These are phyloP conservation scores for Therioaphis trifolii DNA, from an alignment of 2,888 invertebrate genomes.

Conservation along the genomic window DNA sequence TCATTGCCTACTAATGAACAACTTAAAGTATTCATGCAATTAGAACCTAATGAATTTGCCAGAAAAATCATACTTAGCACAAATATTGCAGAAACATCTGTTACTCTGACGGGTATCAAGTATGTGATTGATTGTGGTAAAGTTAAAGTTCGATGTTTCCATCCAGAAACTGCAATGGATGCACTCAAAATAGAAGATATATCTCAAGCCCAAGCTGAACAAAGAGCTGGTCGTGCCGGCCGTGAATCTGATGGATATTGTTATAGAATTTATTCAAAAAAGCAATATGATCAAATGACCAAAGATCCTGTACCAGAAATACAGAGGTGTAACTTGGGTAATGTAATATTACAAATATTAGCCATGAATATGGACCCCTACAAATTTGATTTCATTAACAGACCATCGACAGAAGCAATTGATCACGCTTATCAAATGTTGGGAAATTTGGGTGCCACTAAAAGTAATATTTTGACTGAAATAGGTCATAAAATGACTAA, in stretches of 20 bases:
- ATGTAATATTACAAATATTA: constrained; percentile 84
- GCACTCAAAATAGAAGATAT: constrained; percentile 82
- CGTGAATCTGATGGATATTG: constrained; percentile 86
- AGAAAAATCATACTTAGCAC: constrained; percentile 73
- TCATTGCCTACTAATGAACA: constrained; percentile 71
- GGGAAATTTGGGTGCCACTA: constrained; percentile 75
- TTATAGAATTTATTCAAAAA: constrained; percentile 86
- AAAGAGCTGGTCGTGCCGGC: constrained; percentile 92
- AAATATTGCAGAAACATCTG: constrained; percentile 75
- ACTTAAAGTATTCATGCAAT: constrained; percentile 70
- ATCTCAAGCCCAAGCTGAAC: constrained; percentile 93
- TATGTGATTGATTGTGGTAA: constrained; percentile 92
- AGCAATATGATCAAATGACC: constrained; percentile 79
- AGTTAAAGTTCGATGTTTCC: constrained; percentile 86
- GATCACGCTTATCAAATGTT: constrained; percentile 67
- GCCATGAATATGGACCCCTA: constrained; percentile 85
- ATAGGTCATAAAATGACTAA: constrained; percentile 87
- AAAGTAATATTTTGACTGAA: constrained; percentile 77
- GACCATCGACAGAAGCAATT: constrained; percentile 78
- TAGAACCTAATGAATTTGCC: constrained; percentile 68
- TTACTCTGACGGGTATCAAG: constrained; percentile 80
- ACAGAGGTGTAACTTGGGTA: constrained; percentile 77
- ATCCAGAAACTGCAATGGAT: constrained; percentile 85
- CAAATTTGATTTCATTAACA: constrained; percentile 90
- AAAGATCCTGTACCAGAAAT: constrained; percentile 89